Evolutionary conservation across 2,888 invertebrate genomes (phyloP), one percentile per base, ranked within the genome.

Genomic region (Bombylius discolor): DNA sequence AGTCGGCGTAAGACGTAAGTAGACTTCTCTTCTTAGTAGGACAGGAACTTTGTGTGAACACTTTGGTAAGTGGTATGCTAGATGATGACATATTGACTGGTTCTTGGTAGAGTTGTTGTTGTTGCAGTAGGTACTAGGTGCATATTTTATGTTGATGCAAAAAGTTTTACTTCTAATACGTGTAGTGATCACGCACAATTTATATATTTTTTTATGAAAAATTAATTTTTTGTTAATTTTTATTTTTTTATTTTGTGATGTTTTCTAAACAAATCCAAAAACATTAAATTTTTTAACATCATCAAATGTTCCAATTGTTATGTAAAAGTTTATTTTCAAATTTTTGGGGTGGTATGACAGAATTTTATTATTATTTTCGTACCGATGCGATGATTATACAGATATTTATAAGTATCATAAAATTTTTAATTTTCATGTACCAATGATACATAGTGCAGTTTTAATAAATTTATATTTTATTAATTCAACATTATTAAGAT

Each of bases 331-430:
- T 89, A 45, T 97, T 96, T 71, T 92, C 93, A 23, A 98, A 98
- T 72, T 98, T 92, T 73, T 98, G 97, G 97, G 89, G 89, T 64
- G 96, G 88, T 5, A 94, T 97, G 89, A 83, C 87, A 0, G 78
- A 82, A 1, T 80, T 87, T 59, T 93, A 87, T 68, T 89, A 95
- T 69, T 92, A 92, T 68, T 73, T 80, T 61, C 78, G 95, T 65
- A 89, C 92, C 0, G 86, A 89, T 6, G 84, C n/a, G n/a, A n/a
- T 5, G 84, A 88, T 49, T 98, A 97, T 69, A 82, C 85, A 64
- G 82, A 84, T 3, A 89, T 96, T 52, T 76, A 90, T 48, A 79
- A 83, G 59, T 74, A 84, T 13, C 78, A 83, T 57, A 79, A 80
- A 55, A 67, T 73, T 1, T 95, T 94, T 0, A 88, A 89, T 66